Percentiles rank a stretch among this genome's conserved stretches.
Conservation (phyloP, 1,140 invertebrate species). For the Phortica variegata region DNA sequence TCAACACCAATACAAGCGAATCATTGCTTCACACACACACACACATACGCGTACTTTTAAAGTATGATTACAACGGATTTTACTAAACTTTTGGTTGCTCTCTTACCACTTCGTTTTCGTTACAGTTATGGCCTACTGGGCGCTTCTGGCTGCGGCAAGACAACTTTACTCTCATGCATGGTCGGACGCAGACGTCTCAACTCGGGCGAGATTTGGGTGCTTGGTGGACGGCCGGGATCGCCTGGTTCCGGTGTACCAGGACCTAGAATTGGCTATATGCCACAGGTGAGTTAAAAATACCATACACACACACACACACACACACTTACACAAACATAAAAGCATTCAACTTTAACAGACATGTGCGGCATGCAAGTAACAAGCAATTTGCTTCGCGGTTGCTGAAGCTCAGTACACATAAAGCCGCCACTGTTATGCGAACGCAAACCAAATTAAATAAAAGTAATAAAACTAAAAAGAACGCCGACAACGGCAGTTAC, state of each 20-base stretch:
- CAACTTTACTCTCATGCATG: conserved; percentile 83
- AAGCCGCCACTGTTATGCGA: too few relatives aligned
- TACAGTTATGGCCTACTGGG: conserved; percentile 83
- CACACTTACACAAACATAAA: too few relatives aligned
- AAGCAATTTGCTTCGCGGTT: conserved; percentile 15
- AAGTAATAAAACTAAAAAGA: conserved; percentile 40
- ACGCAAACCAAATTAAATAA: conserved; percentile 46
- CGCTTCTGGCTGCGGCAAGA: conserved; percentile 83
- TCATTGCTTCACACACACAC: too few relatives aligned
- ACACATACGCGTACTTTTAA: conserved; percentile 6
- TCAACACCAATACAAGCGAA: too few relatives aligned
- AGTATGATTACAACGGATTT: conserved; percentile 7
- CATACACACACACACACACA: too few relatives aligned
- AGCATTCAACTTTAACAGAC: too few relatives aligned
- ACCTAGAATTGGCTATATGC: conserved; percentile 68
- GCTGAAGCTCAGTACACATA: neutral
- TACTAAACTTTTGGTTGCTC: conserved; percentile 1
- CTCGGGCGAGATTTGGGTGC: conserved; percentile 81
- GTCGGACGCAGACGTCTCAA: conserved; percentile 80
- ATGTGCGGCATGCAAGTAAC: too few relatives aligned
- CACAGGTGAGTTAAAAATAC: conserved; percentile 63
- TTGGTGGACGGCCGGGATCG: conserved; percentile 81
- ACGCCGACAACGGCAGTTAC: too few relatives aligned
- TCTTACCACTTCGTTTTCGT: conserved; percentile 4
- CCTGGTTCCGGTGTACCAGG: conserved; percentile 83